A percentile compares a stretch with the other conserved stretches of the same genome.
Evolutionary conservation across 2,888 invertebrate species (phyloP).

Genomic region (Zaprionus obscuricornis): DNA sequence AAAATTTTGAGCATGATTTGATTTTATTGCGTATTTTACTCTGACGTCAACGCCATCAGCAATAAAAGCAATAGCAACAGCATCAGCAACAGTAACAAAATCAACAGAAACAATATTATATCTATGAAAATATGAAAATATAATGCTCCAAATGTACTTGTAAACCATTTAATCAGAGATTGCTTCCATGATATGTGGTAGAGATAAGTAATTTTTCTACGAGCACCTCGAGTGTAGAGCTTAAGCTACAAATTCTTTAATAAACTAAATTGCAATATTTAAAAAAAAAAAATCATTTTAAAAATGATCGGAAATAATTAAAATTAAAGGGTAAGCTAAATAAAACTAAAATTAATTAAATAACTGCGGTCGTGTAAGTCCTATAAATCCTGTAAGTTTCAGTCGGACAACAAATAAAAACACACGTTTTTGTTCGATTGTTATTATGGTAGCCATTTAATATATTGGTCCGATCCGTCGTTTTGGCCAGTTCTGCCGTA

Average conservation of each 20-base stretch:
- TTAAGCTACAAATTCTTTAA: not conserved
- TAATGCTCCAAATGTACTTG: conserved; percentile 26
- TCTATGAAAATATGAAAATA: too few species aligned
- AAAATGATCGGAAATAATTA: not conserved
- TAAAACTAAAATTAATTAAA: not conserved
- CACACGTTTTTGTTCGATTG: too few species aligned
- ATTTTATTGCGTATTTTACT: conserved; percentile 73
- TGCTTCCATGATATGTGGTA: conserved; percentile 3
- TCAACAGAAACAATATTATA: too few species aligned
- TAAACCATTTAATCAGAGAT: conserved; percentile 32
- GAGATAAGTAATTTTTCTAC: conserved; percentile 1
- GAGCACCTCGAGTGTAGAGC: too few species aligned
- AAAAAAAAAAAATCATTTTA: too few species aligned
- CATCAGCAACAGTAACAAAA: too few species aligned
- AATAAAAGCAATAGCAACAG: conserved; percentile 10
- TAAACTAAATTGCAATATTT: not conserved
- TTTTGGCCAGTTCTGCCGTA: too few species aligned
- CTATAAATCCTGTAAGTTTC: too few species aligned
- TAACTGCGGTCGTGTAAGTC: too few species aligned
- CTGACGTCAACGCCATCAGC: conserved; percentile 33
- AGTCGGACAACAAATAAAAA: too few species aligned
- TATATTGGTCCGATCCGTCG: too few species aligned
- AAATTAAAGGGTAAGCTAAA: not conserved
- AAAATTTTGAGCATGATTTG: conserved; percentile 75
- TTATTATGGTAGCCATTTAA: too few species aligned